Evolutionary conservation across 1,140 invertebrate genomes (phyloP), one percentile per base, ranked within the genome.

Genomic region (Caerostris extrusa): DNA sequence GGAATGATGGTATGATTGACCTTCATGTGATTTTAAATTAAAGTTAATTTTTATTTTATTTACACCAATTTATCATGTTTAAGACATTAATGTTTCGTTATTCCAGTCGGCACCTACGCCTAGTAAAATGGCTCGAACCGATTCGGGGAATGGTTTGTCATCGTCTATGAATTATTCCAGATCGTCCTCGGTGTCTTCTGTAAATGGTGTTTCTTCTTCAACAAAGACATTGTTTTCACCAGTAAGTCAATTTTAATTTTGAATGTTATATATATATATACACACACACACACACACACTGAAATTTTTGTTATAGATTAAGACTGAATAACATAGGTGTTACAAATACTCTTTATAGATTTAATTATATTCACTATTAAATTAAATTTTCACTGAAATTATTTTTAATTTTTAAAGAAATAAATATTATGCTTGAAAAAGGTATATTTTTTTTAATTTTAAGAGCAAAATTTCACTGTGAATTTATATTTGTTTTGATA

Each of bases 1-100:
- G 98, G 98, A 58, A 97, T 98, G 95, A 53, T 57, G 94, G 83
- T 90, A 67, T 56, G 90, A 67, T 85, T 60, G 34, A 34, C 34
- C 34, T 34, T 56, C n/a, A 8, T 19, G 19, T 58, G 5, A 12
- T 60, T 85, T 57, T 12, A 81, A 60, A 85, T 50, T n/a, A 85
- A 85, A 34, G 34, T 34, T 34, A 34, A 85, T 57, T 58, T n/a
- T 58, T 19, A 53, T 82, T 53, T 10, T 0, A 6, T 67, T 67
- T 8, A 2, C 34, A 5, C 12, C 5, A 71, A 50, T 77, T 50
- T 77, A 53, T 3, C 4, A 53, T 34, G 10, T 77, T 12, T 77
- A 12, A 64, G 17, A 4, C 50, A 34, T 60, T 64, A 0, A 55
- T 67, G 3, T 55, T 67, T 82, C 34, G 10, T 67, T 50, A 81